Percentiles rank a stretch among this genome's conserved stretches.
These are phyloP conservation scores for Andrena fulva DNA, from an alignment of 2,888 invertebrate species.

Conservation along the genomic window DNA sequence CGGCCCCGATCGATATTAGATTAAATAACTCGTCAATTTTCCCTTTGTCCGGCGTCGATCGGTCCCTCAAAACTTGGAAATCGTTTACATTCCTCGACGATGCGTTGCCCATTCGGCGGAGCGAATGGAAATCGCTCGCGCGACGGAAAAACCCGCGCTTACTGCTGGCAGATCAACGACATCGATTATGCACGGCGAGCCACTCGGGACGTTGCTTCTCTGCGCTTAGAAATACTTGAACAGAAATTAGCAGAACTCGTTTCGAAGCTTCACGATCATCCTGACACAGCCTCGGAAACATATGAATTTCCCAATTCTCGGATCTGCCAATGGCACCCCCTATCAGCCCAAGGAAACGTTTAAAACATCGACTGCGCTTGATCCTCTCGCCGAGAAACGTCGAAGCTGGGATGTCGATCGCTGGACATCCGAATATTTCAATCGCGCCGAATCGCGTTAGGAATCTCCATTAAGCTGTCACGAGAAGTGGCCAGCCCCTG, in stretches of 20 bases:
- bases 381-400: background rate
- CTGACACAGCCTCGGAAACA: background rate
- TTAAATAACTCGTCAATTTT: conserved; percentile 59
- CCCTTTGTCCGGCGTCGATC: conserved; percentile 47
- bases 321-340: conserved; percentile 24
- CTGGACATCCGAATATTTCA: background rate
- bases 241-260: background rate
- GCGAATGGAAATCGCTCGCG: conserved; percentile 2
- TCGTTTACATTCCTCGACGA: conserved; percentile 41
- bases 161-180: background rate
- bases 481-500: background rate
- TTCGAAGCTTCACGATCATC: background rate
- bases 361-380: conserved; percentile 1
- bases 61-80: conserved; percentile 31
- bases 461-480: conserved; percentile 13
- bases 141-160: background rate
- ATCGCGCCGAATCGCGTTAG: background rate
- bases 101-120: conserved; percentile 13
- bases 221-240: background rate
- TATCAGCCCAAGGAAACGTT: background rate
- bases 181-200: background rate
- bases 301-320: background rate
- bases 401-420: background rate
- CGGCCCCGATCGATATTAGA: conserved; percentile 48
- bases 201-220: background rate